Base-by-base conservation (phyloP, 1,140 invertebrate genomes). In the Meloidogyne floridensis region DNA sequence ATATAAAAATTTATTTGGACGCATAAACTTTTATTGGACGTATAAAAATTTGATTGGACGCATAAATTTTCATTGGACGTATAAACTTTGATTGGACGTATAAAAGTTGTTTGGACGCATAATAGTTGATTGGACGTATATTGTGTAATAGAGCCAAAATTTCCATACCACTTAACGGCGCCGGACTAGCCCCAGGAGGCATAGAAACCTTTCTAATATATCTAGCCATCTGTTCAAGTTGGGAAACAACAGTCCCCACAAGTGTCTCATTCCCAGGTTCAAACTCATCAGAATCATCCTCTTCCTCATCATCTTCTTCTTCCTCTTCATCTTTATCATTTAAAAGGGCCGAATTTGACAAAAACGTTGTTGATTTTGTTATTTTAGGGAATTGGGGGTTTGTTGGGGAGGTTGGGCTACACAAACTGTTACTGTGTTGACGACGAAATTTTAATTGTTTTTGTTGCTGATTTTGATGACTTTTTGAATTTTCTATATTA, bases 151-250 rank as follows among this genome's bases (percentile, higher is more conserved):
- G n/a, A n/a, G n/a, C n/a, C 47, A 18, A 10, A n/a, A 42, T 59
- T 32, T 2, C 32, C 32, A 1, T 20, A n/a, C 43, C 54, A 13
- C n/a, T 51, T 6, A 65, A 56, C 71, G 81, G 78, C n/a, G 81
- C 82, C 13, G 81, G 82, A 43, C 51, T 51, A 11, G 75, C 43
- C 4, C 74, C 82, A 13, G 75, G 82, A n/a, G 77, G 71, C 83
- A 85, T 85, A 53, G 83, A 83, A 69, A 84, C 83, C 32, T 84
- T 84, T 8, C 83, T 82, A 0, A 84, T 84, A 51, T 84, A 84
- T 53, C 54, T 56, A 71, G 84, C 83, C 51, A 84, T 20, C 42
- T 84, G 56, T 77, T 84, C 83, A 47, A 84, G 71, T n/a, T 84
- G 83, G 11, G 18, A 79, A 69, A 84, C 82, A 11, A 84, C 84